Evolutionary conservation across 2,888 invertebrate genomes (phyloP), one percentile per base, ranked within the genome.

Genomic region (Yponomeuta sedellus): DNA sequence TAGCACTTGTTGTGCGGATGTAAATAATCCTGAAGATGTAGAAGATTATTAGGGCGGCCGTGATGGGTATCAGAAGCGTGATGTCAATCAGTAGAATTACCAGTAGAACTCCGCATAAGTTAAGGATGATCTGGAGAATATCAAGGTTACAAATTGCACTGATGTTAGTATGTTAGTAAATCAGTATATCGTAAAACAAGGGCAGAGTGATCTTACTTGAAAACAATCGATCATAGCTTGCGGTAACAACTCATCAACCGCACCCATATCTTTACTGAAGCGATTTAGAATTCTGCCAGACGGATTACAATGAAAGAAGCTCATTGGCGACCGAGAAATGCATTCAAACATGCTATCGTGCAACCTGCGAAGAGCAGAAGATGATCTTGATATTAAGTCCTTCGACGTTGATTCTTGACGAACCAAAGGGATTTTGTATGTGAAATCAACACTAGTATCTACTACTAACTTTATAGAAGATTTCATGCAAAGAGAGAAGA

Each of bases 231-330:
- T 84, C 77, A 94, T 92, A 1, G 94, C 94, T 78, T 94, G 95
- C 0, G 96, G 96, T 12, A 97, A 81, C 64, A 95, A 76, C 76
- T 97, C 97, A 77, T 97, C 97, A 64, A 97, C 93, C 0, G 95
- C 92, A 0, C 96, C 96, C 81, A 97, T 94, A 76, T 97, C 97
- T 81, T 97, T 97, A 58, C 97, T 95, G 76, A 97, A 97, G 67
- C 97, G 81, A 70, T 92, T 92, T 25, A 97, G 86, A 69, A 97
- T 95, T 67, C 95, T 86, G 0, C 96, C 95, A n/a, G 94, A 94
- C 0, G 97, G 96, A 82, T 97, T 97, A 0, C 92, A 92, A 74
- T 97, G 96, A 77, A 97, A 97, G 80, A 97, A 97, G 68, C 84
- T 86, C 91, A 91, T 89, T 39, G 90, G 91, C 1, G 89, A 88